phyloP scores from a whole-genome alignment of 2,113 vertebrate genomes.

The Ahaetulla prasina region DNA sequence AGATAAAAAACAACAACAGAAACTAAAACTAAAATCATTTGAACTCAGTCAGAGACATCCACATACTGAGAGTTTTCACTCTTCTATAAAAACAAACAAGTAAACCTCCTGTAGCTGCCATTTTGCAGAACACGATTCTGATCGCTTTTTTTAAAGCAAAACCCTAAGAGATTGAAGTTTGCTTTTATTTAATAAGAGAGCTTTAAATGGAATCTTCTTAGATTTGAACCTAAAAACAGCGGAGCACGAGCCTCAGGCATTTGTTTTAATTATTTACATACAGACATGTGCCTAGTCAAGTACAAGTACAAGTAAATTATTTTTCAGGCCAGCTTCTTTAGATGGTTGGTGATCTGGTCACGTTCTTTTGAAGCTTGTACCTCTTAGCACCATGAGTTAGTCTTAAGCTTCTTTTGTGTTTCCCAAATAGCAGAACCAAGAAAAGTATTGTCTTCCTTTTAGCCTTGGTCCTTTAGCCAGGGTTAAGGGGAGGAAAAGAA shows the following conservation, averaged over 20 bases:
- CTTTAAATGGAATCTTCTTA: background rate
- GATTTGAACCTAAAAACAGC: background rate
- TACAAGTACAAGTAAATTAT: background rate
- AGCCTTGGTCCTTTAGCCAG: background rate
- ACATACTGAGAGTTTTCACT: background rate
- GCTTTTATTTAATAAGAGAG: background rate
- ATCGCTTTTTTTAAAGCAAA: background rate
- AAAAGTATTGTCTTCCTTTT: background rate
- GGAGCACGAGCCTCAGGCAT: background rate
- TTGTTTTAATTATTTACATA: background rate
- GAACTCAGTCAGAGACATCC: background rate
- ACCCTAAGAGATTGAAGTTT: background rate
- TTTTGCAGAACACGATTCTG: background rate
- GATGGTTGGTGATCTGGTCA: background rate
- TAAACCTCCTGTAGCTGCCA: background rate
- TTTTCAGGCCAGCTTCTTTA: background rate
- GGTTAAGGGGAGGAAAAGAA: background rate
- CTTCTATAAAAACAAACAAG: background rate
- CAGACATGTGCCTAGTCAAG: background rate
- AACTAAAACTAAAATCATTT: background rate
- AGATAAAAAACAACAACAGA: background rate
- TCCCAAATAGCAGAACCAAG: background rate
- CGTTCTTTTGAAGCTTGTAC: background rate
- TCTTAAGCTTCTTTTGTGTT: background rate
- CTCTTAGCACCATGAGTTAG: background rate